These are phyloP conservation scores for Hippocampus kuda DNA, from an alignment of 2,797 vertebrate genomes.

Conservation along the genomic window DNA sequence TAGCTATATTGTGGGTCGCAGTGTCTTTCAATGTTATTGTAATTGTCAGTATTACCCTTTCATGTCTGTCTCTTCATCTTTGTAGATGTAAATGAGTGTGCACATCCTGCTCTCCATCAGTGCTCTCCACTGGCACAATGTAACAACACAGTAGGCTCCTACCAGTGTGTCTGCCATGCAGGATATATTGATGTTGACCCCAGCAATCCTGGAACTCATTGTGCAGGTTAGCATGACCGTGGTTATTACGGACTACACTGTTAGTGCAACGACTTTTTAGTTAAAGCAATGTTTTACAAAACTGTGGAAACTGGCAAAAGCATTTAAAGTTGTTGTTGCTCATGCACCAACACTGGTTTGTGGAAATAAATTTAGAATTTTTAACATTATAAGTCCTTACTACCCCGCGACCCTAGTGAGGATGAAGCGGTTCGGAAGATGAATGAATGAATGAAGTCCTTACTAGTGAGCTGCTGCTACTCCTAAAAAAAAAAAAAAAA, in stretches of 20 bases:
- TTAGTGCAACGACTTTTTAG: neutral
- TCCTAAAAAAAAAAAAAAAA: too few relatives aligned
- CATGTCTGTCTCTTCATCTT: neutral
- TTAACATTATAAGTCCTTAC: too few relatives aligned
- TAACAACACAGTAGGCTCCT: constrained; percentile 59
- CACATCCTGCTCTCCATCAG: constrained; percentile 32
- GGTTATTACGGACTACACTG: too few relatives aligned
- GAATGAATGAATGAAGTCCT: too few relatives aligned
- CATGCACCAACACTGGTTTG: too few relatives aligned
- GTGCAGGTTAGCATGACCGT: constrained; percentile 41
- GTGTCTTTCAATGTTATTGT: neutral
- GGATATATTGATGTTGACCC: constrained; percentile 45
- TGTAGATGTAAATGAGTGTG: constrained; percentile 65
- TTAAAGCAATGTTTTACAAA: too few relatives aligned
- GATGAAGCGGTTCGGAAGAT: too few relatives aligned
- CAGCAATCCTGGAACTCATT: constrained; percentile 44
- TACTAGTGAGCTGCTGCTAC: too few relatives aligned
- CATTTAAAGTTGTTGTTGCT: too few relatives aligned
- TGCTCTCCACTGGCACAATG: constrained; percentile 55
- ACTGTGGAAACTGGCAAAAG: too few relatives aligned
- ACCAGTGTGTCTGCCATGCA: constrained; percentile 50
- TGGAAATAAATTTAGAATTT: too few relatives aligned
- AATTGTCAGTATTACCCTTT: neutral
- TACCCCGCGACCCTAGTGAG: too few relatives aligned
- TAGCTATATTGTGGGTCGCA: neutral